Evolutionary conservation across 92 coral and sea anemone genomes (phyloP).

Genomic region (Galaxea fascicularis): DNA sequence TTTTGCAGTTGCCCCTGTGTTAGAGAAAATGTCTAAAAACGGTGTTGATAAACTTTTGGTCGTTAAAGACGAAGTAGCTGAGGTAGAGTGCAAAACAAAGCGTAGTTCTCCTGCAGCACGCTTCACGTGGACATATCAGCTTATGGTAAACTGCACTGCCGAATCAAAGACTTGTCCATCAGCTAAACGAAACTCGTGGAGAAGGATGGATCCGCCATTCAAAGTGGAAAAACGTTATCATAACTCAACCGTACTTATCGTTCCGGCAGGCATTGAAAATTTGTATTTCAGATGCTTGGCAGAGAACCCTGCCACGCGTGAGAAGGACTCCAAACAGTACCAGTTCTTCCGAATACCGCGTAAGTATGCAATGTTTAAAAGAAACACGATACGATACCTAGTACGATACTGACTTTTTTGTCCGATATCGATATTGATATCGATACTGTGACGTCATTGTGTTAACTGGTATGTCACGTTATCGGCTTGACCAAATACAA

Average conservation of each 20-base stretch:
- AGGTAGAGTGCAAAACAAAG: constrained; percentile 50
- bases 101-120: constrained; percentile 61
- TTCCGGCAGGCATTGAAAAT: constrained; percentile 8
- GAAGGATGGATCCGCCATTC: constrained; percentile 13
- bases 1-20: constrained; percentile 50
- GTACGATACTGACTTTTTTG: too few species aligned
- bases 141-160: constrained; percentile 15
- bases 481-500: too few species aligned
- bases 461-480: too few species aligned
- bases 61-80: neutral
- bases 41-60: neutral
- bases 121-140: constrained; percentile 76
- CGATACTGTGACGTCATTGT: too few species aligned
- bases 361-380: neutral
- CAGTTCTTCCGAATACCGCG: constrained; percentile 13
- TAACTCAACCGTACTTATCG: constrained; percentile 32
- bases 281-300: constrained; percentile 71
- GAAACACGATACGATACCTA: too few species aligned
- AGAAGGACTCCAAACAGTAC: constrained; percentile 12
- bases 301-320: constrained; percentile 12
- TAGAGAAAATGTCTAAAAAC: neutral
- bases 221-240: neutral
- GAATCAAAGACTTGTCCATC: constrained; percentile 23
- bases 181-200: constrained; percentile 40
- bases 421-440: too few species aligned